A percentile compares a stretch with the other conserved stretches of the same genome.
These are phyloP conservation scores for Adelosebastes latens DNA, from an alignment of 2,797 vertebrate genomes.

Conservation along the genomic window DNA sequence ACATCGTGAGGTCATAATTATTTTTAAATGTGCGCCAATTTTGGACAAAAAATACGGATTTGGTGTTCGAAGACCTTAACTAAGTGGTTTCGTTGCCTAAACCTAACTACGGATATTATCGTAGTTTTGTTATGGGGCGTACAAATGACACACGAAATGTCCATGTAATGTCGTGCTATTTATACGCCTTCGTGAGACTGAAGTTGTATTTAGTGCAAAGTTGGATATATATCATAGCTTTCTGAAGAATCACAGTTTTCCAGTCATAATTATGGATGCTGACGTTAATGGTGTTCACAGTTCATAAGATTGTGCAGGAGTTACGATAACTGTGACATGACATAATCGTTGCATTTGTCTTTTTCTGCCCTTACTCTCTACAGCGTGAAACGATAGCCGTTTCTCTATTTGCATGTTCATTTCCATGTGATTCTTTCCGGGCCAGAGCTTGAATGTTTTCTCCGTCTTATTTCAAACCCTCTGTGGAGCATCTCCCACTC, in stretches of 20 bases:
- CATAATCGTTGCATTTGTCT: neutral
- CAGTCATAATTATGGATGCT: neutral
- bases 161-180: no score
- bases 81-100: no score
- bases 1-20: no score
- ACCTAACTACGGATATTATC: no score
- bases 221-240: neutral
- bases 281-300: neutral
- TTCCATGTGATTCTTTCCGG: neutral
- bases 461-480: constrained; percentile 8
- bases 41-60: no score
- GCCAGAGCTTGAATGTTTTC: neutral
- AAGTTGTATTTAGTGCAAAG: no score
- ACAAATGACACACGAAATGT: no score
- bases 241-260: neutral
- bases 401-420: constrained; percentile 1
- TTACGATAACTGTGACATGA: neutral
- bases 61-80: no score
- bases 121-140: no score
- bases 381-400: neutral
- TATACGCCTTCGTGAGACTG: no score
- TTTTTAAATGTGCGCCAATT: no score
- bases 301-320: neutral
- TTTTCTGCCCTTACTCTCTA: neutral
- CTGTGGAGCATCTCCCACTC: constrained; percentile 43